Evolutionary conservation across 2,888 invertebrate genomes (phyloP).

Genomic region (Microctonus brassicae): DNA sequence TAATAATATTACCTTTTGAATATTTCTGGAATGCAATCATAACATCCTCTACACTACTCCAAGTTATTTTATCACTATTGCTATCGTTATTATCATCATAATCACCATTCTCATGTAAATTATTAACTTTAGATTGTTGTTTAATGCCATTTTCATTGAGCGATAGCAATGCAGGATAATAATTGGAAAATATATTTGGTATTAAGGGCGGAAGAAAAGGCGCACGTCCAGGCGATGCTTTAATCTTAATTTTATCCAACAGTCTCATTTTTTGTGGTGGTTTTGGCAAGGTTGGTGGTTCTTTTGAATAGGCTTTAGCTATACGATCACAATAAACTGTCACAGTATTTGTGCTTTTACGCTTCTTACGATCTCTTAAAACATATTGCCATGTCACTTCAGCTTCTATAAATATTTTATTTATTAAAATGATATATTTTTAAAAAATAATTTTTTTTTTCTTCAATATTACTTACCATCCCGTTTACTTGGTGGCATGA

Average conservation of each 20-base stretch:
- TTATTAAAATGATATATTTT: not conserved
- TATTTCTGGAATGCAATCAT: conserved; percentile 65
- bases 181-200: conserved; percentile 55
- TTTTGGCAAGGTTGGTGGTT: conserved; percentile 60
- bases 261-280: conserved; percentile 62
- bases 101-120: conserved; percentile 51
- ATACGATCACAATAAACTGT: conserved; percentile 70
- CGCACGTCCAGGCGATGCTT: conserved; percentile 55
- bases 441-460: not conserved
- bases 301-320: conserved; percentile 61
- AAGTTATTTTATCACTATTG: conserved; percentile 55
- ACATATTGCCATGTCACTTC: conserved; percentile 78
- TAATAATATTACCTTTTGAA: conserved; percentile 60
- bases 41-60: conserved; percentile 66
- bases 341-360: conserved; percentile 71
- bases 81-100: conserved; percentile 41
- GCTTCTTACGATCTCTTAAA: conserved; percentile 75
- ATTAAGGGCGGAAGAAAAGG: conserved; percentile 60
- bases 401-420: conserved; percentile 70
- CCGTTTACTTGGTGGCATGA: conserved; percentile 72
- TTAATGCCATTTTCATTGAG: conserved; percentile 63
- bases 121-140: conserved; percentile 57
- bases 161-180: conserved; percentile 55
- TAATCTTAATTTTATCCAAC: conserved; percentile 59
- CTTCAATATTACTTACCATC: conserved; percentile 71